phyloP scores from a whole-genome alignment of 2,888 invertebrate species.

The Ryuthela nishihirai region DNA sequence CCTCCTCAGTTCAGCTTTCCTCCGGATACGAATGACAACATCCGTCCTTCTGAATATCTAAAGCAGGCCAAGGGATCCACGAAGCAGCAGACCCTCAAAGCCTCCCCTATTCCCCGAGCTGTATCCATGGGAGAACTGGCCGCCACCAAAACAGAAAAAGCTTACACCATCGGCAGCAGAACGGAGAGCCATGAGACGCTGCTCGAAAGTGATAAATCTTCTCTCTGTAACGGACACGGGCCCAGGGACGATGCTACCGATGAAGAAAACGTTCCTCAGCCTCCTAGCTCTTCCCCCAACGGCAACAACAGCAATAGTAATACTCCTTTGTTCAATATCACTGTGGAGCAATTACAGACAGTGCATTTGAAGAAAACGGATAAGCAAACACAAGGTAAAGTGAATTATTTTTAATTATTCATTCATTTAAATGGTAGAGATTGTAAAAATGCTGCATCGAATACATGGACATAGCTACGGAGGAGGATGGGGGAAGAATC shows the following conservation, averaged over 20 bases:
- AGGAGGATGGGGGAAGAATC: no score
- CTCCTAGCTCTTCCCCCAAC: conserved; percentile 12
- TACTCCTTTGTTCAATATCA: conserved; percentile 34
- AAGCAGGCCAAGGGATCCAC: conserved; percentile 58
- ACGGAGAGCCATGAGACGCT: conserved; percentile 33
- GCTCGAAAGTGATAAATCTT: conserved; percentile 21
- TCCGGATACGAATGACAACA: conserved; percentile 71
- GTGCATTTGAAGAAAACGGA: conserved; percentile 74
- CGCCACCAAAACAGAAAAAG: conserved; percentile 23
- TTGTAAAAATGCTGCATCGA: no score
- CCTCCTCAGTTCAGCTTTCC: conserved; percentile 79
- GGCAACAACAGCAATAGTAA: conserved; percentile 16
- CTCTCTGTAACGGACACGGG: conserved; percentile 12
- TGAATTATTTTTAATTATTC: no score
- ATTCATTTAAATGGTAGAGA: no score
- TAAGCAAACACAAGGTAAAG: conserved; percentile 55
- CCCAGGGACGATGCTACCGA: conserved; percentile 13
- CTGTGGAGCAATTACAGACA: conserved; percentile 62
- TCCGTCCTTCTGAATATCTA: conserved; percentile 89
- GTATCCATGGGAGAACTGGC: conserved; percentile 38
- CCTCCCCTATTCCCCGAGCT: conserved; percentile 25
- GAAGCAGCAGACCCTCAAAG: conserved; percentile 53
- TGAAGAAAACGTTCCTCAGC: conserved; percentile 7
- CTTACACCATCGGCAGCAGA: conserved; percentile 22
- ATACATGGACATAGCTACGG: no score